phyloP scores from a whole-genome alignment of 2,888 invertebrate genomes.

The Zhuqinia jingwanae region DNA sequence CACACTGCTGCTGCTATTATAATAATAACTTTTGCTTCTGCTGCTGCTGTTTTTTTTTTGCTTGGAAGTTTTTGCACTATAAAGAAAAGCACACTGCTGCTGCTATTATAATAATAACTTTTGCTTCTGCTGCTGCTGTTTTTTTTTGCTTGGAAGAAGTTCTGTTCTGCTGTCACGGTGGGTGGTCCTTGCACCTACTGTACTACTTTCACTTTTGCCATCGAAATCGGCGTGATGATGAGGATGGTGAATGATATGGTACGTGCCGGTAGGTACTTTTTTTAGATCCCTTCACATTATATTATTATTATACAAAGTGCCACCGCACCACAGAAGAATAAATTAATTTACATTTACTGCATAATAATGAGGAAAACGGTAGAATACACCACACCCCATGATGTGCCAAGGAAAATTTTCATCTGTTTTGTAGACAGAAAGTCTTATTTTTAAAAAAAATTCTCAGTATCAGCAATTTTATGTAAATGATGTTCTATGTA shows the following conservation, averaged over 20 bases:
- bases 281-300: neutral
- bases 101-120: too few relatives aligned
- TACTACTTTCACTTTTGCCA: neutral
- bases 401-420: neutral
- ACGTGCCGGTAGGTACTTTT: slow-evolving; percentile 17
- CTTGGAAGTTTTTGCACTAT: too few relatives aligned
- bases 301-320: neutral
- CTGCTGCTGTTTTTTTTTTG: too few relatives aligned
- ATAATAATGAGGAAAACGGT: slow-evolving; percentile 5
- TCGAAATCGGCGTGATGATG: neutral
- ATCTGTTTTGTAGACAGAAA: neutral
- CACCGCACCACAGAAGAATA: neutral
- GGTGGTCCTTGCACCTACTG: slow-evolving; percentile 35
- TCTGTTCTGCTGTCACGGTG: neutral
- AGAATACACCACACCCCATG: slow-evolving; percentile 20
- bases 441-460: too few relatives aligned
- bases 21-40: too few relatives aligned
- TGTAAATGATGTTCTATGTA: too few relatives aligned
- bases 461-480: too few relatives aligned
- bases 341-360: slow-evolving; percentile 8
- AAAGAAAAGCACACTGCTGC: too few relatives aligned
- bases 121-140: neutral
- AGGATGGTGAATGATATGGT: slow-evolving; percentile 14
- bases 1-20: too few relatives aligned
- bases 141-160: neutral